Base-by-base conservation (phyloP, 2,888 invertebrate genomes). In the Leucophenga montana region DNA sequence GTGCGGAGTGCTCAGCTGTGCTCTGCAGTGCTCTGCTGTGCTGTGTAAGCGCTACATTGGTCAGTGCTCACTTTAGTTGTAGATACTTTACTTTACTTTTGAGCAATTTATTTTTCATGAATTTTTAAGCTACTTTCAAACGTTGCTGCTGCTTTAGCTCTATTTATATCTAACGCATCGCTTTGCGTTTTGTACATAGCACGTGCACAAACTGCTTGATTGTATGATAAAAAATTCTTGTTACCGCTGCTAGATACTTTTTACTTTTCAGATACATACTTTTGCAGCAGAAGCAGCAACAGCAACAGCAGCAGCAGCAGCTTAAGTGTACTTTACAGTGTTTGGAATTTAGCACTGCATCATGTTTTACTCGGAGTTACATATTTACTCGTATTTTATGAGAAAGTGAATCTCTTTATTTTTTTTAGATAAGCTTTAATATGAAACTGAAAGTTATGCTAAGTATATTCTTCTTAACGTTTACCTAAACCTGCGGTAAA, bases 191-290 rank as follows among this genome's bases (percentile, higher is more conserved):
- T 9, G 20, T 2, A n/a, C 44, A 22, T n/a, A 22, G 62, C 62
- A 64, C 62, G 62, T 64, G 62, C 62, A 64, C 9, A 22, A 48
- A 33, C 44, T 64, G n/a, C n/a, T 39, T 64, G 62, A 64, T 64
- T 46, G 22, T 16, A 46, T 22, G 48, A 22, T 64, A 48, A 46
- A 39, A 39, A 39, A 64, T 64, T 64, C 62, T 64, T 22, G 33
- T 56, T 56, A 11, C 4, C 11, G 11, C 18, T 54, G 16, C 5
- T 54, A n/a, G n/a, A n/a, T 20, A 56, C 18, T 44, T 61, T 61
- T 39, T 61, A 31, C 3, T 61, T 9, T 39, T 39, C 11, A 39
- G 39, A n/a, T n/a, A n/a, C 39, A 39, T 39, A 39, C 11, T 39
- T 39, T 39, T 39, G 11, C 39, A 39, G 39, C 39, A 27, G 27